Conservation (phyloP, 2,888 invertebrate genomes). For the Plemyria rubiginata region DNA sequence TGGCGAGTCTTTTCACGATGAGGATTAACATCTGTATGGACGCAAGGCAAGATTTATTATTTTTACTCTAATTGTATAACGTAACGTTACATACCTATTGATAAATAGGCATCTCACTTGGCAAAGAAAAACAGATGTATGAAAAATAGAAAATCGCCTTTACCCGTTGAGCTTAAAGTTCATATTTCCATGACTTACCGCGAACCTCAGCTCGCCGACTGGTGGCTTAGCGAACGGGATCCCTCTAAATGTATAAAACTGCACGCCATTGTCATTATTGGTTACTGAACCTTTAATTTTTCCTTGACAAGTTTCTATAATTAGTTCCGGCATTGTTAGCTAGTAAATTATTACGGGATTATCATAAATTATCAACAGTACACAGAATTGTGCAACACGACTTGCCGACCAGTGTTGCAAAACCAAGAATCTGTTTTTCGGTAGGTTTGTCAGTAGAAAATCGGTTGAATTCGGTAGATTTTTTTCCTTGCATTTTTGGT, state of each 20-base stretch:
- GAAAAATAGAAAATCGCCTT: neutral
- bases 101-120: too few relatives aligned
- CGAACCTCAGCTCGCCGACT: slow-evolving; percentile 62
- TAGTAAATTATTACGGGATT: neutral
- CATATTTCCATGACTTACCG: slow-evolving; percentile 51
- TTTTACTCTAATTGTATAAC: too few relatives aligned
- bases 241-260: slow-evolving; percentile 67
- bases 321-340: slow-evolving; percentile 49
- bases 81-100: too few relatives aligned
- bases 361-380: slow-evolving; percentile 5
- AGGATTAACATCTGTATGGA: too few relatives aligned
- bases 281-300: slow-evolving; percentile 72
- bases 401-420: too few relatives aligned
- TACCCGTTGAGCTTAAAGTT: neutral
- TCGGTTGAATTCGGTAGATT: too few relatives aligned
- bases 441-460: too few relatives aligned
- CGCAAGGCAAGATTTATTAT: too few relatives aligned
- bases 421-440: too few relatives aligned
- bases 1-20: too few relatives aligned
- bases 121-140: too few relatives aligned
- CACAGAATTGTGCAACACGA: neutral
- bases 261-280: slow-evolving; percentile 61
- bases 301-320: slow-evolving; percentile 72
- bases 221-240: slow-evolving; percentile 84
- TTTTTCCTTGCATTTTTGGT: too few relatives aligned